A percentile compares a stretch with the other conserved stretches of the same genome.
Conservation (phyloP, 2,113 vertebrate species). For the Gallinago undulata region DNA sequence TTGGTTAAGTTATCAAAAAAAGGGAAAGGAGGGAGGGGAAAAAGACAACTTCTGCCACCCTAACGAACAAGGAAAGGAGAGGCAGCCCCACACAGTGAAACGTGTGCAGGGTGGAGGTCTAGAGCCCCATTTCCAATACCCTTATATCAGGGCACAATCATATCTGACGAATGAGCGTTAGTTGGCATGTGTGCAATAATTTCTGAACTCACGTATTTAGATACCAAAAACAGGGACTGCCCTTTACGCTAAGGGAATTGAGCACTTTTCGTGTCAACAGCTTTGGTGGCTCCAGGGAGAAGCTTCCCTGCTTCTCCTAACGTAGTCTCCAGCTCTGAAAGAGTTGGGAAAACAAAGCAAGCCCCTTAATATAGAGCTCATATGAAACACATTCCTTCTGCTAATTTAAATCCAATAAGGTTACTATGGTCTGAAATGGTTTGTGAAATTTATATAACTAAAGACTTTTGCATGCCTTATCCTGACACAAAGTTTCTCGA, state of each 20-base stretch:
- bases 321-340: neutral
- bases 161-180: neutral
- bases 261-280: neutral
- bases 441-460: conserved; percentile 43
- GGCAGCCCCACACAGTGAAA: neutral
- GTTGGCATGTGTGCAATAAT: neutral
- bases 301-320: neutral
- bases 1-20: neutral
- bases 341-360: neutral
- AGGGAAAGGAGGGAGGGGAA: neutral
- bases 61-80: neutral
- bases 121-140: neutral
- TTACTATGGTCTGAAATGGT: conserved; percentile 18
- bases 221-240: neutral
- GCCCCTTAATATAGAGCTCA: neutral
- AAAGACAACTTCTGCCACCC: neutral
- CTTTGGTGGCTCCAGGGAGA: neutral
- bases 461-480: conserved; percentile 16
- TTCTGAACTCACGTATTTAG: neutral
- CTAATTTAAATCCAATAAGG: conserved; percentile 63
- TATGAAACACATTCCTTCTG: conserved; percentile 47
- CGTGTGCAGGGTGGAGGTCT: neutral
- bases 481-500: conserved; percentile 35
- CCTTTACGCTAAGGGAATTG: neutral
- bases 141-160: neutral